Base-by-base conservation (phyloP, 2,113 vertebrate species). In the Brachypteracias leptosomus region DNA sequence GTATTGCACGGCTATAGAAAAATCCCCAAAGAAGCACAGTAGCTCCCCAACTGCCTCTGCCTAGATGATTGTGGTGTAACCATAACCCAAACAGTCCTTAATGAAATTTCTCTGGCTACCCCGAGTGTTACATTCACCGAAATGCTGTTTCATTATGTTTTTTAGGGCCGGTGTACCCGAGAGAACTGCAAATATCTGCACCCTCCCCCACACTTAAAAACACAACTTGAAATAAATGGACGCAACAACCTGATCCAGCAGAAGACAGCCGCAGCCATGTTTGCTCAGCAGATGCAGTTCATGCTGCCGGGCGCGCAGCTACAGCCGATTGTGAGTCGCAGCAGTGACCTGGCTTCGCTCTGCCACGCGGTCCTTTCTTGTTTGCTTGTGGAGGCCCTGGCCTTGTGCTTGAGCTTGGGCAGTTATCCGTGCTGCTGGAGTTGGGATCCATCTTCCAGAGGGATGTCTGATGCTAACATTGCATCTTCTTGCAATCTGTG, bases 151-250 rank as follows among this genome's bases (percentile, higher is more conserved):
- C 72, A 6, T 93, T 88, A 16, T 86, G 85, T 84, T 92, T 63
- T 79, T 84, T 85, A 99, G 99, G 99, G 99, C 68, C 99, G 99
- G 66, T 99, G 99, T 97, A 98, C 98, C 93, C 98, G 99, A 91
- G 99, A 99, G 91, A 99, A 99, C 98, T 99, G 99, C 97, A 99
- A 99, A 98, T 99, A 99, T 98, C 98, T 99, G 70, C 99, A 99
- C 94, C 99, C 99, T 76, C 99, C 99, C 44, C 99, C 99, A 3
- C 99, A 99, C 97, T 98, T 99, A 97, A 99, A 99, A 98, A 99
- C 99, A 17, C 99, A 99, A 95, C 98, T 99, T 90, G 99, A 99
- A 97, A 99, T 99, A 94, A 99, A 99, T 81, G 99, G 99, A 87
- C 98, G 99, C 79, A 99, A 99, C 98, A 99, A 99, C 98, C 98